Evolutionary conservation across 2,113 vertebrate genomes (phyloP).

Genomic region (Hoplias malabaricus): DNA sequence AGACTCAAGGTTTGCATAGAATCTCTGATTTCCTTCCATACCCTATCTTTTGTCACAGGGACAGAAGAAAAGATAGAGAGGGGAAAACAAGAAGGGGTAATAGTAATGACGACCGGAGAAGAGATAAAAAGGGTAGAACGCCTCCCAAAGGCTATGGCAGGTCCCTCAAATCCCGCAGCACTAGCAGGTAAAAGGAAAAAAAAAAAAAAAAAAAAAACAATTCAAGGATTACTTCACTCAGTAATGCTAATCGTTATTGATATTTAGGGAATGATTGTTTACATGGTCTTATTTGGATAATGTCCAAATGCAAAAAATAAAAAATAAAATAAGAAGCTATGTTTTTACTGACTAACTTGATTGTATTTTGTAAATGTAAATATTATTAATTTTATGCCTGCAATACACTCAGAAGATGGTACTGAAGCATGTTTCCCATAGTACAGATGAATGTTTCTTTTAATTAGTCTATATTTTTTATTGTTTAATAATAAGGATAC

Average conservation of each 20-base stretch:
- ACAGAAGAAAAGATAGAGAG: constrained; percentile 50
- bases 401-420: no score
- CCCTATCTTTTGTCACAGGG: constrained; percentile 26
- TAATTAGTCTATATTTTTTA: no score
- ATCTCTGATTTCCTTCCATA: background rate
- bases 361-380: no score
- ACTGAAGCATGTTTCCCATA: no score
- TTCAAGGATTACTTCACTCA: no score
- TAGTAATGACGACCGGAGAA: constrained; percentile 75
- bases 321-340: no score
- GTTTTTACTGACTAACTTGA: no score
- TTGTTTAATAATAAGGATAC: no score
- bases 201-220: no score
- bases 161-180: constrained; percentile 77
- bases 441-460: no score
- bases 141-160: constrained; percentile 78
- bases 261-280: background rate
- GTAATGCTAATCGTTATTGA: background rate
- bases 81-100: constrained; percentile 61
- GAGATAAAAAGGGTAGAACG: constrained; percentile 80
- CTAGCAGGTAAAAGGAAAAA: constrained; percentile 86
- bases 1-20: background rate
- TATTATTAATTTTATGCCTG: no score
- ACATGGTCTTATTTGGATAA: background rate
- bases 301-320: no score